Evolutionary conservation across 2,888 invertebrate genomes (phyloP).

Genomic region (Melanophora roralis): DNA sequence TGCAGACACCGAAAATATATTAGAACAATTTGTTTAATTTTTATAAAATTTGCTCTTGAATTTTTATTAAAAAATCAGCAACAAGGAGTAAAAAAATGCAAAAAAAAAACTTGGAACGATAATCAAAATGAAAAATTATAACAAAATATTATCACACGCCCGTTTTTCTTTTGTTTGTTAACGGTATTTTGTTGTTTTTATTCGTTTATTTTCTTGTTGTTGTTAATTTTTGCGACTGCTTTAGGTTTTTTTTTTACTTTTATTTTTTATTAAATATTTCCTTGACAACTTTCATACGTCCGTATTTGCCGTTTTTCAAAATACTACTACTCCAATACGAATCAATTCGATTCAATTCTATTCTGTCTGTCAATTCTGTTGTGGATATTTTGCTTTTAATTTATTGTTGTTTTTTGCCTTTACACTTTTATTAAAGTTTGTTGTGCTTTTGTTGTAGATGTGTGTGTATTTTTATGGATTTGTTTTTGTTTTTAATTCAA

Average conservation of each 20-base stretch:
- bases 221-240: neutral
- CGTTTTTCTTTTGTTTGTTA: conserved; percentile 35
- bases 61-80: no score
- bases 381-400: conserved; percentile 24
- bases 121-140: neutral
- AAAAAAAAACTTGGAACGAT: no score
- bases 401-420: neutral
- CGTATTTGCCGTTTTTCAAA: conserved; percentile 55
- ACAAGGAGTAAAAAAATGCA: no score
- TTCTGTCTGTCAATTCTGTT: conserved; percentile 33
- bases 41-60: no score
- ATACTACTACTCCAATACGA: conserved; percentile 40
- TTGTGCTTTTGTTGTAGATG: neutral
- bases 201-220: conserved; percentile 35
- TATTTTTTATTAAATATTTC: neutral
- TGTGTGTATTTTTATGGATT: neutral
- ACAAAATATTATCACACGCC: conserved; percentile 42
- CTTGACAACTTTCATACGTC: conserved; percentile 22
- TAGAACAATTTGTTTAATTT: no score
- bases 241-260: conserved; percentile 13
- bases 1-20: neutral
- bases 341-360: conserved; percentile 17
- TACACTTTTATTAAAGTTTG: neutral
- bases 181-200: conserved; percentile 28
- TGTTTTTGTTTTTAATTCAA: conserved; percentile 26